Percentiles rank a stretch among this genome's conserved stretches.
Evolutionary conservation across 2,113 vertebrate genomes (phyloP).

Genomic region (Canis aureus): DNA sequence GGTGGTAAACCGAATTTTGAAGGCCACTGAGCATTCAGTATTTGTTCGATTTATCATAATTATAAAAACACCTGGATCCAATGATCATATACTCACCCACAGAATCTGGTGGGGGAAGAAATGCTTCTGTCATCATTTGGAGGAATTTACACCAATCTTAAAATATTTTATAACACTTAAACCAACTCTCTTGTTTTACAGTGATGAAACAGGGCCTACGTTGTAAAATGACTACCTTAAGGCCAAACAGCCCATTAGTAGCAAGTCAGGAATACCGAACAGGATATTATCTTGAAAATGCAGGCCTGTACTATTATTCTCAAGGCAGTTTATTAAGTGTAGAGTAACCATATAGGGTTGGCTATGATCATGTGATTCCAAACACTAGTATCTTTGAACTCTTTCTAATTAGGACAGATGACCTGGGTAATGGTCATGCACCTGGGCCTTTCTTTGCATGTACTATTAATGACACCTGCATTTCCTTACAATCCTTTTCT

Average conservation of each 20-base stretch:
- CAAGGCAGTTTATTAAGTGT: background rate
- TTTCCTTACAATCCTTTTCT: background rate
- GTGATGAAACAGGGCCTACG: background rate
- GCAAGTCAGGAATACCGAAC: background rate
- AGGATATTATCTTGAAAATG: background rate
- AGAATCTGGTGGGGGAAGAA: background rate
- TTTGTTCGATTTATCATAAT: constrained; percentile 78
- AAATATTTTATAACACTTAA: background rate
- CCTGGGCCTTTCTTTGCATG: background rate
- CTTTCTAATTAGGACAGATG: constrained; percentile 7
- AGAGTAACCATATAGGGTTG: background rate
- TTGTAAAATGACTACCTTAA: background rate
- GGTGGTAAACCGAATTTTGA: constrained; percentile 35
- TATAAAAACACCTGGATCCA: constrained; percentile 65
- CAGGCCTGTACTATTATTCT: background rate
- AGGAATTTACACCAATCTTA: background rate
- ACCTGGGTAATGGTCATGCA: background rate
- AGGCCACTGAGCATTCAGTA: background rate
- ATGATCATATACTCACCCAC: background rate
- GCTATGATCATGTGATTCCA: background rate
- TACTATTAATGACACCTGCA: no score
- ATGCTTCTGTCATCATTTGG: background rate
- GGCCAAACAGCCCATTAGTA: background rate
- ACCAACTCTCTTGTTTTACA: background rate
- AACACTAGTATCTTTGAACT: background rate